Evolutionary conservation across 2,797 vertebrate species (phyloP).

Genomic region (Leptatherina wallacei): DNA sequence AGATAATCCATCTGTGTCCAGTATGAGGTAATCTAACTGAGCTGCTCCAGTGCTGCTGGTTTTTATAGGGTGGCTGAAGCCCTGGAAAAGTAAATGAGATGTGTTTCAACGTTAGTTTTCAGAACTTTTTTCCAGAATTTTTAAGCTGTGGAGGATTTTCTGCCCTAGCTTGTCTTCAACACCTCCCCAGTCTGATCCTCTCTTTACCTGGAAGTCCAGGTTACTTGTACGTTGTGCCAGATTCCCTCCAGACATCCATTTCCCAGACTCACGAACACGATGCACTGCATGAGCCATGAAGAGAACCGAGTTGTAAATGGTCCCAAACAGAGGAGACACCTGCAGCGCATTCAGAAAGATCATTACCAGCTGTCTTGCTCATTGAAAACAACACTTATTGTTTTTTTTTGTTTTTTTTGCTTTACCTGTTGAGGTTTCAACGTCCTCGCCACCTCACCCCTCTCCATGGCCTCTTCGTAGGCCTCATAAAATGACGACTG

Average conservation of each 20-base stretch:
- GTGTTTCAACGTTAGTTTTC: neutral
- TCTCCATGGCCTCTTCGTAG: constrained; percentile 79
- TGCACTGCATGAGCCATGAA: constrained; percentile 83
- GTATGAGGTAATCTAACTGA: constrained; percentile 80
- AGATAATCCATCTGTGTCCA: constrained; percentile 84
- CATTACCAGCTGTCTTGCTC: neutral
- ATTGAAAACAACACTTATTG: neutral
- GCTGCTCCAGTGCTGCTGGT: constrained; percentile 74
- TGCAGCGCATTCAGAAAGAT: constrained; percentile 30
- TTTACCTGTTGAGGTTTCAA: constrained; percentile 78
- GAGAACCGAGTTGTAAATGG: constrained; percentile 85
- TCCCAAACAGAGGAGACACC: constrained; percentile 88
- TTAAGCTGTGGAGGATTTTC: neutral
- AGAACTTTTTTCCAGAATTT: neutral
- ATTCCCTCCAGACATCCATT: constrained; percentile 81
- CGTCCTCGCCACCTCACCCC: constrained; percentile 74
- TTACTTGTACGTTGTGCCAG: constrained; percentile 73
- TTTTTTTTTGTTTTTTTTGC: neutral
- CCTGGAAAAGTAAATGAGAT: constrained; percentile 43
- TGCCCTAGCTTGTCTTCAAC: neutral
- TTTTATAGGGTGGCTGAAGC: constrained; percentile 82
- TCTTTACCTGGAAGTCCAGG: constrained; percentile 74
- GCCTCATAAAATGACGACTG: constrained; percentile 79
- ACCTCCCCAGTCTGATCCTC: neutral
- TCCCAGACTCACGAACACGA: constrained; percentile 53